Evolutionary conservation across 2,797 vertebrate species (phyloP).

Genomic region (Lithobates sylvaticus): DNA sequence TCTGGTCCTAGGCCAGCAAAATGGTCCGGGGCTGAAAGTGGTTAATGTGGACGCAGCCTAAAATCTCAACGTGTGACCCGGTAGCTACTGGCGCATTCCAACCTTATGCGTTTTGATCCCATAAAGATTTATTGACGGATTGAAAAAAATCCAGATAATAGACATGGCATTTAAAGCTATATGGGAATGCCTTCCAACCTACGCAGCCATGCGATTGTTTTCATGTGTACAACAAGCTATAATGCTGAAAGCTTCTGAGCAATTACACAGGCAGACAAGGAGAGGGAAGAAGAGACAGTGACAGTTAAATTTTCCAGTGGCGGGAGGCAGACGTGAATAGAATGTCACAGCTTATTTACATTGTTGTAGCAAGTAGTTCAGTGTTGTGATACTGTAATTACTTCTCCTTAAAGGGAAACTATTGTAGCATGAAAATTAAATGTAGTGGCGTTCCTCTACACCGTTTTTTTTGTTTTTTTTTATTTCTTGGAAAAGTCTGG

Average conservation of each 20-base stretch:
- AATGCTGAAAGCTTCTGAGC: constrained; percentile 11
- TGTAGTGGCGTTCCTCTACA: neutral
- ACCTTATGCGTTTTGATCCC: too few species aligned
- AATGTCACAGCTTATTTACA: constrained; percentile 25
- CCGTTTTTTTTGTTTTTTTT: neutral
- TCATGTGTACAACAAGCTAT: neutral
- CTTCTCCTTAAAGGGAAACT: constrained; percentile 4
- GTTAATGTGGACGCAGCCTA: too few species aligned
- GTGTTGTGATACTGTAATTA: constrained; percentile 10
- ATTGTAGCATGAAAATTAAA: constrained; percentile 9
- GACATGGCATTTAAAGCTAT: too few species aligned
- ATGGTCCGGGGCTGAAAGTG: too few species aligned
- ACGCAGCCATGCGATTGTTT: neutral
- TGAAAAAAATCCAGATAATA: too few species aligned
- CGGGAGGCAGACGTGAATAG: neutral
- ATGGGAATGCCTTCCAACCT: too few species aligned
- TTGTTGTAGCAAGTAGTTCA: neutral
- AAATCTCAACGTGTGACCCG: too few species aligned
- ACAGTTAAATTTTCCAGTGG: constrained; percentile 2
- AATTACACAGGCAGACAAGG: constrained; percentile 26
- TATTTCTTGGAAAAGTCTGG: neutral
- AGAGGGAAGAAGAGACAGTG: neutral
- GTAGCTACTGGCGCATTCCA: too few species aligned
- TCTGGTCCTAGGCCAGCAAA: too few species aligned
- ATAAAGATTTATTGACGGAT: too few species aligned